These are phyloP conservation scores for Hippasteria phrygiana DNA, from an alignment of 53 echinoderm and acorn worm genomes.

Conservation along the genomic window DNA sequence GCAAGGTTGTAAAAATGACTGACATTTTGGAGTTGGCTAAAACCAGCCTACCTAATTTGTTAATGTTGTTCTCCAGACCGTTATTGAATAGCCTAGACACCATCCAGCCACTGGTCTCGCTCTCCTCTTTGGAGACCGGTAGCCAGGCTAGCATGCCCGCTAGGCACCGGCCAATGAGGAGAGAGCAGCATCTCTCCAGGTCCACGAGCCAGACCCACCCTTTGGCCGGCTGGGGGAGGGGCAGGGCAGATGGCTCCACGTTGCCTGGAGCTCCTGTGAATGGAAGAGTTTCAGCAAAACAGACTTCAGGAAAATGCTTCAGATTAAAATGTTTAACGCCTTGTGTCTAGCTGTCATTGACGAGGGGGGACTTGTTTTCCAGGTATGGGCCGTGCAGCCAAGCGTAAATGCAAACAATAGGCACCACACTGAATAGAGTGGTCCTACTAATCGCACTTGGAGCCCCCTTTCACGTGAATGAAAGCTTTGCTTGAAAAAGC, in stretches of 20 bases:
- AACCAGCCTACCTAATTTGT: conserved; percentile 71
- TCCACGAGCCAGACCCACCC: conserved; percentile 99
- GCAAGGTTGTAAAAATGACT: too few relatives aligned
- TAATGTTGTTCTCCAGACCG: conserved; percentile 81
- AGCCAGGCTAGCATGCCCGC: conserved; percentile 97
- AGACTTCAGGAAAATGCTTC: too few relatives aligned
- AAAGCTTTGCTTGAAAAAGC: too few relatives aligned
- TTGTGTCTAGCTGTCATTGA: too few relatives aligned
- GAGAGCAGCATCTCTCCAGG: conserved; percentile 89
- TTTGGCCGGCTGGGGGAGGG: conserved; percentile 91
- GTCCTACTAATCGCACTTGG: too few relatives aligned
- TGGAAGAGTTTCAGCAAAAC: too few relatives aligned
- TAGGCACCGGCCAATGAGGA: conserved; percentile 94
- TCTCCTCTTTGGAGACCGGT: conserved; percentile 92
- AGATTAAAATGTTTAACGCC: too few relatives aligned
- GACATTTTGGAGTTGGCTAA: background rate
- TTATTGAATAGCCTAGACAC: conserved; percentile 81
- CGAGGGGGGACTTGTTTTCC: too few relatives aligned
- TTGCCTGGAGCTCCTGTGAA: conserved; percentile 78
- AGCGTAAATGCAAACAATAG: too few relatives aligned
- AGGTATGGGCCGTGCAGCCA: too few relatives aligned
- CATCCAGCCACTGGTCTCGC: conserved; percentile 92
- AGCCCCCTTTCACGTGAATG: too few relatives aligned
- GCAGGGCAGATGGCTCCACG: conserved; percentile 90
- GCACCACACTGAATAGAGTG: too few relatives aligned